phyloP scores from a whole-genome alignment of 2,888 invertebrate genomes.

The Drosophila birchii region DNA sequence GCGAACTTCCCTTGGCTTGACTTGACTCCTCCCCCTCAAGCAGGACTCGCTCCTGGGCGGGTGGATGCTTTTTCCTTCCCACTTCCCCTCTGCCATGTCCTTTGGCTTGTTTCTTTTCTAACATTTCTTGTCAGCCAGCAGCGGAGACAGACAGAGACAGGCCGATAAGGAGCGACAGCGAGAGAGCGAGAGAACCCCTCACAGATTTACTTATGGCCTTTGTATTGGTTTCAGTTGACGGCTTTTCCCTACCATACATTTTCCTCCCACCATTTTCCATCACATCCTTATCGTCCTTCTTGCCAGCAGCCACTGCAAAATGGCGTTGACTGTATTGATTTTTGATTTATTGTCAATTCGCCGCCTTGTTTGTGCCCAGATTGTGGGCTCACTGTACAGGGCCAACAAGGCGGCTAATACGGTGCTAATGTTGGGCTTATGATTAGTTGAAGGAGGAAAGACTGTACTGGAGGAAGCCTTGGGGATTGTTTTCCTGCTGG shows the following conservation, averaged over 20 bases:
- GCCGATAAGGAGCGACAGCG: slow-evolving; percentile 5
- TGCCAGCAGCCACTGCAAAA: slow-evolving; percentile 58
- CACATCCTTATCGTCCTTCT: not conserved
- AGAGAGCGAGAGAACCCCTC: slow-evolving; percentile 6
- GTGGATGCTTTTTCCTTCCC: slow-evolving; percentile 30
- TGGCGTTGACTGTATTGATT: slow-evolving; percentile 72
- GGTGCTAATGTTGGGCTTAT: slow-evolving; percentile 16
- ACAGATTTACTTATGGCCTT: slow-evolving; percentile 73
- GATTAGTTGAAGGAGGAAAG: slow-evolving; percentile 4
- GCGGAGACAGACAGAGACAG: slow-evolving; percentile 40
- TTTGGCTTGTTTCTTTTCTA: slow-evolving; percentile 57
- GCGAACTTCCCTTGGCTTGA: slow-evolving; percentile 52
- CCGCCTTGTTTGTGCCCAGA: slow-evolving; percentile 17
- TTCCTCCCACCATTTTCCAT: not conserved
- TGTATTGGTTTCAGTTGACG: slow-evolving; percentile 72
- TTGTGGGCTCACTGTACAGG: slow-evolving; percentile 23
- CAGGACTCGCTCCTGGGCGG: slow-evolving; percentile 16
- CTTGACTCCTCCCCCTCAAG: slow-evolving; percentile 64
- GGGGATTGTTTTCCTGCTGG: not conserved
- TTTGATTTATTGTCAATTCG: slow-evolving; percentile 65
- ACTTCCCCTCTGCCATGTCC: not conserved
- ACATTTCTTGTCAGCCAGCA: slow-evolving; percentile 60
- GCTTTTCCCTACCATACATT: slow-evolving; percentile 32
- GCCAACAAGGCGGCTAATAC: slow-evolving; percentile 25
- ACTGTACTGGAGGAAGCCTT: slow-evolving; percentile 12